A percentile compares a stretch with the other conserved stretches of the same genome.
Evolutionary conservation across 2,888 invertebrate species (phyloP).

Genomic region (Acleris laterana): DNA sequence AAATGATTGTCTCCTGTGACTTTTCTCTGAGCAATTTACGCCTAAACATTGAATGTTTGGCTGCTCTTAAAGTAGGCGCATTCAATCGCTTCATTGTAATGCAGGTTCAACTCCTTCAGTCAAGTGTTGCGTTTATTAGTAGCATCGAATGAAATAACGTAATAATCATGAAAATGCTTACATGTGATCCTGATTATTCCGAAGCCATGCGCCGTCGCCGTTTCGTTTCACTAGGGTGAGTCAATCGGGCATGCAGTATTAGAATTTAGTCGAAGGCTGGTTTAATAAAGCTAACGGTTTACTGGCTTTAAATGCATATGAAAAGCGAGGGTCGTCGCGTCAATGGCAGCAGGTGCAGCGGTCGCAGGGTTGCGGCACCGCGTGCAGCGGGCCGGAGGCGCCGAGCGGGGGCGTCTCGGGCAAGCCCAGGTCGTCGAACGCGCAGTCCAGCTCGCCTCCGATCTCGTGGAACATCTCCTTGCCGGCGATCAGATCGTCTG

Average conservation of each 20-base stretch:
- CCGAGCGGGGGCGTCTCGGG: conserved; percentile 47
- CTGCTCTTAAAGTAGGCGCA: conserved; percentile 4
- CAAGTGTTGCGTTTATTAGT: conserved; percentile 34
- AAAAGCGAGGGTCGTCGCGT: conserved; percentile 43
- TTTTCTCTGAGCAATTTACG: conserved; percentile 12
- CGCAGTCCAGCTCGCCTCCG: conserved; percentile 95
- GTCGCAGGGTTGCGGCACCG: conserved; percentile 52
- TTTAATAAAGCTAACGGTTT: conserved; percentile 45
- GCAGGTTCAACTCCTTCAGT: conserved; percentile 18
- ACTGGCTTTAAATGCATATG: conserved; percentile 69
- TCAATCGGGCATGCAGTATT: conserved; percentile 48
- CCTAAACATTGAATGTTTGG: conserved; percentile 1
- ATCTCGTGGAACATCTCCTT: conserved; percentile 97
- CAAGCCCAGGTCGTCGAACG: conserved; percentile 89
- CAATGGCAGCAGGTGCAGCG: conserved; percentile 77
- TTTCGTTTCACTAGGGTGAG: conserved; percentile 49
- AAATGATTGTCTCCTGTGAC: conserved; percentile 6
- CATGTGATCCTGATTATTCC: conserved; percentile 73
- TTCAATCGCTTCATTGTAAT: not conserved
- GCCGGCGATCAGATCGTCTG: conserved; percentile 93
- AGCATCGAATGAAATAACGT: conserved; percentile 49
- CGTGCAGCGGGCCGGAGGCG: conserved; percentile 35
- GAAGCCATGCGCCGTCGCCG: conserved; percentile 78
- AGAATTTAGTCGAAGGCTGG: conserved; percentile 39
- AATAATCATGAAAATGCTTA: conserved; percentile 64